A percentile compares a stretch with the other conserved stretches of the same genome.
These are phyloP conservation scores for Tangara arthus DNA, from an alignment of 2,797 vertebrate species.

Conservation along the genomic window DNA sequence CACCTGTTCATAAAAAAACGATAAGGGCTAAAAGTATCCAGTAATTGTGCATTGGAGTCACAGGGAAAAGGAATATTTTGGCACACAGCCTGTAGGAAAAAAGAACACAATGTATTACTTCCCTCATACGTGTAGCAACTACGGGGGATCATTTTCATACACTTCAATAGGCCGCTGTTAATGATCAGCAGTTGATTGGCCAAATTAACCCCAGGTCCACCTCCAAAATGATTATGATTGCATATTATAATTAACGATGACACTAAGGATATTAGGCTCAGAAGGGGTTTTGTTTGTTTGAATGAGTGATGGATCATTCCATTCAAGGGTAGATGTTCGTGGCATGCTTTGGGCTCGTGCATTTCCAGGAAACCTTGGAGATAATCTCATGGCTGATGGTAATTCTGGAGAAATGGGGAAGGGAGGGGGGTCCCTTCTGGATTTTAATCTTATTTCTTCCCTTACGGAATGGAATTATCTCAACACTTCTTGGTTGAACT, in stretches of 20 bases:
- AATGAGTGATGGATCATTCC: neutral
- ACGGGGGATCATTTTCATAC: neutral
- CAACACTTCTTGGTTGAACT: neutral
- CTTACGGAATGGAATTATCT: neutral
- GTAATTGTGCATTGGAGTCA: neutral
- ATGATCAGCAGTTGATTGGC: constrained; percentile 8
- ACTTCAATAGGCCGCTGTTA: constrained; percentile 12
- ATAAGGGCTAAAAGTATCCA: neutral
- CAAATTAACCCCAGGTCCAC: constrained; percentile 56
- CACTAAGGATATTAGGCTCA: constrained; percentile 54
- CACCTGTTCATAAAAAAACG: constrained; percentile 21
- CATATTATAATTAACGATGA: constrained; percentile 26
- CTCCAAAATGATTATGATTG: constrained; percentile 36
- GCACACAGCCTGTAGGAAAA: constrained; percentile 15
- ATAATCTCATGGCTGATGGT: neutral
- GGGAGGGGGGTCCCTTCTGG: neutral
- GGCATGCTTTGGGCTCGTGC: neutral
- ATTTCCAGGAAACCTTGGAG: neutral
- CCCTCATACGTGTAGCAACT: neutral
- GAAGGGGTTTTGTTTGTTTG: constrained; percentile 34
- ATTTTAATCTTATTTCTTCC: constrained; percentile 36
- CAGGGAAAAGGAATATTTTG: constrained; percentile 3
- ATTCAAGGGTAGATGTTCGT: neutral
- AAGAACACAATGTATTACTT: constrained; percentile 35
- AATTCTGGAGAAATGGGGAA: neutral